These are phyloP conservation scores for Motacilla tschutschensis DNA, from an alignment of 2,113 vertebrate genomes.

Conservation along the genomic window DNA sequence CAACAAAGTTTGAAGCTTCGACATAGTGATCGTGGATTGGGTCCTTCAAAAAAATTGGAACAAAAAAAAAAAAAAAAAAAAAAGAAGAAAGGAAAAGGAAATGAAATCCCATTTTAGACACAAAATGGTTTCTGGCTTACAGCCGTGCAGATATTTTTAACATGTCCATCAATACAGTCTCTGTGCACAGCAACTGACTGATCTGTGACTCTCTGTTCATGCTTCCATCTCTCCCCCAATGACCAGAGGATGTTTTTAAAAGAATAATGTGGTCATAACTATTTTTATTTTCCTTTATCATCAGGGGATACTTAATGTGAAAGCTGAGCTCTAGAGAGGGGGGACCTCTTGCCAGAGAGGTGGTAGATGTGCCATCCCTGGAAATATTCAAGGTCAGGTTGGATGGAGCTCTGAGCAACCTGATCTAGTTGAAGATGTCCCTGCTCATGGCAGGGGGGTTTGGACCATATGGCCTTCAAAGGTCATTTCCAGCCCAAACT, in stretches of 20 bases:
- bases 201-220: neutral
- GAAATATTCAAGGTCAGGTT: neutral
- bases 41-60: neutral
- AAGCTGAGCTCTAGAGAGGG: neutral
- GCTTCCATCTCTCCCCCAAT: neutral
- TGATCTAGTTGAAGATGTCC: neutral
- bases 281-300: neutral
- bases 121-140: constrained; percentile 37
- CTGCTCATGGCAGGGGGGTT: accelerated
- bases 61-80: neutral
- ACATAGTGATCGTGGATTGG: neutral
- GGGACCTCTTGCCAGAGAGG: neutral
- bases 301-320: neutral
- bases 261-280: neutral
- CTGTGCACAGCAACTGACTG: constrained; percentile 8
- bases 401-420: neutral
- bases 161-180: constrained; percentile 15
- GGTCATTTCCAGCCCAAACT: neutral
- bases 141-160: constrained; percentile 43
- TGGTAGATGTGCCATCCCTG: neutral
- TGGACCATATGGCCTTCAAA: neutral
- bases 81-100: constrained; percentile 32
- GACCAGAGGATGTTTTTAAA: neutral
- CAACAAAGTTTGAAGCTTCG: accelerated
- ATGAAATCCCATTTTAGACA: constrained; percentile 27